phyloP scores from a whole-genome alignment of 1,140 invertebrate genomes.

The Lasioglossum albipes region DNA sequence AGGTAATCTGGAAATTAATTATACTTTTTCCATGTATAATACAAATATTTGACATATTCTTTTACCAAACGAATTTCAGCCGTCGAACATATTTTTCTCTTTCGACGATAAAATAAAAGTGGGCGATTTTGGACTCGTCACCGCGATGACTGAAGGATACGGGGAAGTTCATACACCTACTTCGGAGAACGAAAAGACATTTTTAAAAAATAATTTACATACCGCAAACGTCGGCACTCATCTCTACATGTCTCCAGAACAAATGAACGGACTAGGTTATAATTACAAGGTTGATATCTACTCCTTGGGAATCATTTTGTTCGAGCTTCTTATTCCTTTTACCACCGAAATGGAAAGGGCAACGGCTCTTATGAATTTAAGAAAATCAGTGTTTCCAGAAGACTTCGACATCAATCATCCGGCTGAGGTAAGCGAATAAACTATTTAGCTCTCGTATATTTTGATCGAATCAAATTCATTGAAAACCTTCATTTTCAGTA shows the following conservation, averaged over 20 bases:
- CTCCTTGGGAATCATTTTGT: conserved; percentile 95
- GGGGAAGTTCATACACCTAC: conserved; percentile 73
- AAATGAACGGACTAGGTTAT: conserved; percentile 88
- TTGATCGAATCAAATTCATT: conserved; percentile 12
- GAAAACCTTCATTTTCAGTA: conserved; percentile 80
- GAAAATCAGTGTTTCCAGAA: conserved; percentile 85
- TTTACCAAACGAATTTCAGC: conserved; percentile 80
- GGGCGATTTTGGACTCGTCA: conserved; percentile 98
- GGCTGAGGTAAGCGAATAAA: conserved; percentile 83
- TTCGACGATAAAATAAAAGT: conserved; percentile 94
- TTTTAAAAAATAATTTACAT: conserved; percentile 75
- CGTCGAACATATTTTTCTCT: conserved; percentile 98
- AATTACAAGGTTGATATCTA: conserved; percentile 98
- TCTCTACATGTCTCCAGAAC: conserved; percentile 98
- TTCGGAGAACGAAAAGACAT: conserved; percentile 56
- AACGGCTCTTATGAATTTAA: conserved; percentile 82
- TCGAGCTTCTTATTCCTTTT: conserved; percentile 95
- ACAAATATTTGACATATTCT: background rate
- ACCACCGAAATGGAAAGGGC: conserved; percentile 94
- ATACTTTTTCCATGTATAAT: background rate
- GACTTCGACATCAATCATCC: conserved; percentile 84
- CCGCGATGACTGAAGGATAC: conserved; percentile 86
- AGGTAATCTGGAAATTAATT: conserved; percentile 82
- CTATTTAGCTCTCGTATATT: background rate
- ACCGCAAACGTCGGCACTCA: conserved; percentile 92